Evolutionary conservation across 2,113 vertebrate genomes (phyloP).

Genomic region (Ancistrus triradiatus): DNA sequence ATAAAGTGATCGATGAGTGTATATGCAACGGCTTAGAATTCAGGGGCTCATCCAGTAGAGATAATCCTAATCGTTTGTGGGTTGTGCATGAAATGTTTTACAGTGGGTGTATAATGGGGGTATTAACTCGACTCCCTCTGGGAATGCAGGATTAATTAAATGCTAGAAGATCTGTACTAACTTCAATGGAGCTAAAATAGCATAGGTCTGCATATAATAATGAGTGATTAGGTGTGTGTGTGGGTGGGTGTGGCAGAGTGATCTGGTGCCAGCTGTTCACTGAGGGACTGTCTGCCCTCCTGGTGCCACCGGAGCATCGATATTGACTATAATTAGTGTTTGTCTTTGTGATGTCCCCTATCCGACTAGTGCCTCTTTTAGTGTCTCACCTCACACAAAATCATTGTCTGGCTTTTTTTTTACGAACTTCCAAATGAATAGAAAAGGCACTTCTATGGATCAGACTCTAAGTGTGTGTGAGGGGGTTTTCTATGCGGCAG

Average conservation of each 20-base stretch:
- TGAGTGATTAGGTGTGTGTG: background rate
- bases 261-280: background rate
- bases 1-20: no score
- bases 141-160: no score
- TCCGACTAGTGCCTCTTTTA: background rate
- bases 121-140: no score
- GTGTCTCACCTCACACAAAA: background rate
- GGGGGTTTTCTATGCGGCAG: background rate
- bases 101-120: no score
- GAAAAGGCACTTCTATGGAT: background rate
- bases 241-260: background rate
- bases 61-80: no score
- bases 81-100: no score
- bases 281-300: background rate
- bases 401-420: background rate
- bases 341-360: conserved; percentile 1
- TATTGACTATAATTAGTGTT: conserved; percentile 22
- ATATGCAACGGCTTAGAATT: no score
- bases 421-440: background rate
- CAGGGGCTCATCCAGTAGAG: no score
- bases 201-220: conserved; percentile 4
- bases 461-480: background rate
- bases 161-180: no score
- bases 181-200: no score
- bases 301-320: background rate